Conservation (phyloP, 2,888 invertebrate species). For the Chalcosyrphus nemorum region DNA sequence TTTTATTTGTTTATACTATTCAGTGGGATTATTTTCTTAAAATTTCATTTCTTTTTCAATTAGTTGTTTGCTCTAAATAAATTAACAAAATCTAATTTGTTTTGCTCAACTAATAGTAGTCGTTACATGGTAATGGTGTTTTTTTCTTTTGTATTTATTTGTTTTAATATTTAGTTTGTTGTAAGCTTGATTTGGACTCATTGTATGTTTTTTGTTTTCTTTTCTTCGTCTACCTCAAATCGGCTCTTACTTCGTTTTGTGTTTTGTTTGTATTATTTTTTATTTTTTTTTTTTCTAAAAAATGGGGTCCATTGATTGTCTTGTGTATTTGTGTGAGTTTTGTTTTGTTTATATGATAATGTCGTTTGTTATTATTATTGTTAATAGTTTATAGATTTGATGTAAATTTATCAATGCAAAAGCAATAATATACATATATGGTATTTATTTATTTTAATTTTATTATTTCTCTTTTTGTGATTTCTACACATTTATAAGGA, state of each 20-base stretch:
- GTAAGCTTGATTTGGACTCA: slow-evolving; percentile 51
- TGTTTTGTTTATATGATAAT: slow-evolving; percentile 54
- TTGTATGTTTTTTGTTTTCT: neutral
- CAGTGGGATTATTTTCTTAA: slow-evolving; percentile 72
- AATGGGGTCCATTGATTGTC: slow-evolving; percentile 71
- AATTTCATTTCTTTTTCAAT: slow-evolving; percentile 38
- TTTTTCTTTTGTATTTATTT: slow-evolving; percentile 29
- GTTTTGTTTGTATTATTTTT: slow-evolving; percentile 39
- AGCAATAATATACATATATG: slow-evolving; percentile 64
- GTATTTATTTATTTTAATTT: slow-evolving; percentile 47
- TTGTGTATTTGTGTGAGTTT: slow-evolving; percentile 72
- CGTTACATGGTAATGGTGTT: slow-evolving; percentile 39
- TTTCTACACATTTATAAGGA: slow-evolving; percentile 69
- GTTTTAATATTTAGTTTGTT: slow-evolving; percentile 40
- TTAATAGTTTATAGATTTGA: slow-evolving; percentile 38
- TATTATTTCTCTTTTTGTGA: slow-evolving; percentile 26
- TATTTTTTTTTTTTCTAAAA: slow-evolving; percentile 27
- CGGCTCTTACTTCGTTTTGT: slow-evolving; percentile 23
- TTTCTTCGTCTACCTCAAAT: slow-evolving; percentile 20
- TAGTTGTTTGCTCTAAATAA: slow-evolving; percentile 35
- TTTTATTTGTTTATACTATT: slow-evolving; percentile 71
- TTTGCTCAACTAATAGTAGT: slow-evolving; percentile 70
- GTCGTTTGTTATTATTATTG: slow-evolving; percentile 30
- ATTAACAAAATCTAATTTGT: slow-evolving; percentile 27
- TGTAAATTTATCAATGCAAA: slow-evolving; percentile 65